Conservation (phyloP, 2,113 vertebrate genomes). For the Brachyistius frenatus region DNA sequence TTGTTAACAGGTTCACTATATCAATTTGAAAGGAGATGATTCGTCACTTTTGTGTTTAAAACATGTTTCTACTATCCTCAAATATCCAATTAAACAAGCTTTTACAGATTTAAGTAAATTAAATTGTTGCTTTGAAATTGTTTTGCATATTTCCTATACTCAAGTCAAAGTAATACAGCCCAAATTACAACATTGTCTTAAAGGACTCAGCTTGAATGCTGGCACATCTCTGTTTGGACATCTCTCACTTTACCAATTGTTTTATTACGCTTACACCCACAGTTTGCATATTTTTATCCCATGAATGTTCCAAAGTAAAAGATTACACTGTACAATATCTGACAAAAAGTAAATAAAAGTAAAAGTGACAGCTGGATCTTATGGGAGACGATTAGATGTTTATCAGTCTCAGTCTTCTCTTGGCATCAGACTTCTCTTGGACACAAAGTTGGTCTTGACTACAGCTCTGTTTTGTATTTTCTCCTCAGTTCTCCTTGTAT, state of each 20-base stretch:
- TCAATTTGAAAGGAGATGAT: too few relatives aligned
- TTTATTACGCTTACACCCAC: background rate
- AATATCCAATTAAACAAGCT: background rate
- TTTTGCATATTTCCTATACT: too few relatives aligned
- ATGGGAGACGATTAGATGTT: background rate
- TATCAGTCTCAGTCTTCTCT: background rate
- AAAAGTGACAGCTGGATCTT: background rate
- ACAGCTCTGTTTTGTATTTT: constrained; percentile 1
- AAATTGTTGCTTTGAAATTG: background rate
- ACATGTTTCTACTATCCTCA: background rate
- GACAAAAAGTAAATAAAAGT: background rate
- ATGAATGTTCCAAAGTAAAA: background rate
- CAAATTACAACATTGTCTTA: too few relatives aligned
- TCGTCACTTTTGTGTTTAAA: too few relatives aligned
- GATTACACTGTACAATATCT: background rate
- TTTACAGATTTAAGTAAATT: background rate
- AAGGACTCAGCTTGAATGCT: background rate
- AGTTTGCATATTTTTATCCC: background rate
- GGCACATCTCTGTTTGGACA: background rate
- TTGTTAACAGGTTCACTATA: too few relatives aligned
- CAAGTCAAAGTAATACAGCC: too few relatives aligned
- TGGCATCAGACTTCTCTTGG: background rate
- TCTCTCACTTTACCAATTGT: background rate
- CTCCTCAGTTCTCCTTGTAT: background rate
- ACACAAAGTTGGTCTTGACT: background rate